A percentile compares a stretch with the other conserved stretches of the same genome.
Evolutionary conservation across 2,113 vertebrate species (phyloP).

Genomic region (Aix galericulata): DNA sequence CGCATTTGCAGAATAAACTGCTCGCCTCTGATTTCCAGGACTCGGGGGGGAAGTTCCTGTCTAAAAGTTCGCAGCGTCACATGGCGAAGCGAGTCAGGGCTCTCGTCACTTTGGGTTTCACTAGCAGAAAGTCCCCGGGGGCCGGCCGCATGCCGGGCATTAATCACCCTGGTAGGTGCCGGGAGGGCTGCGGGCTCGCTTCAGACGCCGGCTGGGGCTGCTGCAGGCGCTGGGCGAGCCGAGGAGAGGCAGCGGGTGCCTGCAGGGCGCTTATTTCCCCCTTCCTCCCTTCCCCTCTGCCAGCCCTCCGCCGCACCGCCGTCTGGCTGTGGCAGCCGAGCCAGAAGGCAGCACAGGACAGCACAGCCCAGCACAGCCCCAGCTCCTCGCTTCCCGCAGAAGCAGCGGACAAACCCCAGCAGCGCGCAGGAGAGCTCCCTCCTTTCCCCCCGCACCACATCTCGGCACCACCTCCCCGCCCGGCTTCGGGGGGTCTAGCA

Average conservation of each 20-base stretch:
- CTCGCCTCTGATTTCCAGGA: neutral
- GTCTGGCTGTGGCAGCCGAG: no score
- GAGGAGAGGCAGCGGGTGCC: neutral
- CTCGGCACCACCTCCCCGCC: no score
- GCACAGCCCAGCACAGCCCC: no score
- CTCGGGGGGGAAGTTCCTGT: constrained; percentile 20
- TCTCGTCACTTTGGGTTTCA: constrained; percentile 14
- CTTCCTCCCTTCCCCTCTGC: neutral
- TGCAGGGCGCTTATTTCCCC: neutral
- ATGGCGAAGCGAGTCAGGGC: neutral
- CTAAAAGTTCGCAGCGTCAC: neutral
- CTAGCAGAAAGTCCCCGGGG: constrained; percentile 35
- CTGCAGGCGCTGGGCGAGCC: neutral
- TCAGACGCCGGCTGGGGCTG: neutral
- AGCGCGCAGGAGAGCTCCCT: no score
- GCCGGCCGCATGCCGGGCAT: neutral
- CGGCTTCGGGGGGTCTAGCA: no score
- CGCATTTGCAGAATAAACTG: neutral
- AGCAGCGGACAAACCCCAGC: no score
- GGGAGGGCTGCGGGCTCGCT: neutral
- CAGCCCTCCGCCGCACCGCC: neutral
- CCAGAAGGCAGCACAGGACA: no score
- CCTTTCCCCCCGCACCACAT: no score
- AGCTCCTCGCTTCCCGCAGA: no score
- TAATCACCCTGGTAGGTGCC: neutral